Conservation (phyloP, 1,140 invertebrate species). For the Aphelinus certus region DNA sequence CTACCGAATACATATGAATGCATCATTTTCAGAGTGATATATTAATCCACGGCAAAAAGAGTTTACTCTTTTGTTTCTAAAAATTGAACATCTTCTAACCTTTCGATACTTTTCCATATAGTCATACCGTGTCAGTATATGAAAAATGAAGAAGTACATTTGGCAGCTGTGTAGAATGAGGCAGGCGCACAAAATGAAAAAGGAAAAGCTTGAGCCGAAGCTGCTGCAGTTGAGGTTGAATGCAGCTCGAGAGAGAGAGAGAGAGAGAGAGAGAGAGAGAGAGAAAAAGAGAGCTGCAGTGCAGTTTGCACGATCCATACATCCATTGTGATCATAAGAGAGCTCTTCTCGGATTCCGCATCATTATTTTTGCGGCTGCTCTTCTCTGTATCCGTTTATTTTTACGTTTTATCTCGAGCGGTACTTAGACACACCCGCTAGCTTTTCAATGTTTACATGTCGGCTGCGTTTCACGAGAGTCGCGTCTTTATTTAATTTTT, state of each 20-base stretch:
- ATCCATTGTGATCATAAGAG: constrained; percentile 38
- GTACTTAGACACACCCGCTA: too few relatives aligned
- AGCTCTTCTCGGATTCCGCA: constrained; percentile 19
- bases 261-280: constrained; percentile 2
- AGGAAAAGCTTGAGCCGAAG: background rate
- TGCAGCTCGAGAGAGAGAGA: constrained; percentile 1
- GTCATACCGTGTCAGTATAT: too few relatives aligned
- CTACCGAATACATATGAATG: too few relatives aligned
- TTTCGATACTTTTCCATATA: too few relatives aligned
- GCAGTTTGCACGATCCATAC: constrained; percentile 12
- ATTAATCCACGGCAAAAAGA: too few relatives aligned
- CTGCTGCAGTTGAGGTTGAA: background rate
- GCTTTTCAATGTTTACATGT: too few relatives aligned
- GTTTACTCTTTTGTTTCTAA: too few relatives aligned
- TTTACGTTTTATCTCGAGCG: constrained; percentile 6
- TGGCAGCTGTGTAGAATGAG: background rate
- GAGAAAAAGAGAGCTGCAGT: constrained; percentile 5
- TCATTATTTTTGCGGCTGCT: constrained; percentile 37
- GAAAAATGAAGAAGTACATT: too few relatives aligned
- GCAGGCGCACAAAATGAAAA: background rate
- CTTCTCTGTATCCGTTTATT: constrained; percentile 25
- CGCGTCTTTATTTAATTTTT: too few relatives aligned
- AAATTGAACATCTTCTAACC: too few relatives aligned
- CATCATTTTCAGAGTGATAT: too few relatives aligned
- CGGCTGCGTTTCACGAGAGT: too few relatives aligned